Conservation (phyloP, 30 jellyfish, hydroid and myxozoan species). For the Turritopsis dohrnii region DNA sequence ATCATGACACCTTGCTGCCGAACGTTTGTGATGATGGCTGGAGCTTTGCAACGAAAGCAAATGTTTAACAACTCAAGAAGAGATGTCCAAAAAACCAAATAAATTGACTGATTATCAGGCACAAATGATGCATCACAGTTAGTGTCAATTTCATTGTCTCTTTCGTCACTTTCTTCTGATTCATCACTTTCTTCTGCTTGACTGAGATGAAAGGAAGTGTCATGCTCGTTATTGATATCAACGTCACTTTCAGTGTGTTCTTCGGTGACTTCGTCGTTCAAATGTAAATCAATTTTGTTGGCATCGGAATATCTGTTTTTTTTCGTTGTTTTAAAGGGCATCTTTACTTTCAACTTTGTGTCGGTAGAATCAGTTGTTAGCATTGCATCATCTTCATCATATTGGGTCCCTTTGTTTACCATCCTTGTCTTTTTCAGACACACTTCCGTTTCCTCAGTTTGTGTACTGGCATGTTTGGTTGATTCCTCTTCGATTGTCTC, state of each 20-base stretch:
- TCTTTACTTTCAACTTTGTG: neutral
- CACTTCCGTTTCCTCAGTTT: neutral
- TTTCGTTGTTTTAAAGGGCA: neutral
- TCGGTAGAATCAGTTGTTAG: neutral
- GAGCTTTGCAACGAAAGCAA: slow-evolving; percentile 15
- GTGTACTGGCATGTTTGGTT: neutral
- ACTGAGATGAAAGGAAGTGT: slow-evolving; percentile 20
- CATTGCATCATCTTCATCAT: neutral
- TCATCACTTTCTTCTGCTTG: slow-evolving; percentile 4
- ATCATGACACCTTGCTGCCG: neutral
- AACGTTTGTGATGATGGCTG: slow-evolving; percentile 6
- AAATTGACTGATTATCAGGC: slow-evolving; percentile 29
- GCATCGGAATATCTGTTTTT: neutral
- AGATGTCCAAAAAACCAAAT: slow-evolving; percentile 33
- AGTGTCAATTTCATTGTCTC: slow-evolving; percentile 17
- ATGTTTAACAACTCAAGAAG: slow-evolving; percentile 18
- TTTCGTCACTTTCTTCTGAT: neutral
- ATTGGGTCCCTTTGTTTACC: neutral
- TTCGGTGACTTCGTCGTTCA: neutral
- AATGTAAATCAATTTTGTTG: neutral
- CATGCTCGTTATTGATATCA: neutral
- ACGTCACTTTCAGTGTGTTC: slow-evolving; percentile 28
- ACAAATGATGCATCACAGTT: slow-evolving; percentile 1
- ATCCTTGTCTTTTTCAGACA: neutral
- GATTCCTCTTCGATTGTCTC: neutral